Evolutionary conservation across 2,113 vertebrate species (phyloP), one percentile per base, ranked within the genome.

Genomic region (Apteryx owenii): DNA sequence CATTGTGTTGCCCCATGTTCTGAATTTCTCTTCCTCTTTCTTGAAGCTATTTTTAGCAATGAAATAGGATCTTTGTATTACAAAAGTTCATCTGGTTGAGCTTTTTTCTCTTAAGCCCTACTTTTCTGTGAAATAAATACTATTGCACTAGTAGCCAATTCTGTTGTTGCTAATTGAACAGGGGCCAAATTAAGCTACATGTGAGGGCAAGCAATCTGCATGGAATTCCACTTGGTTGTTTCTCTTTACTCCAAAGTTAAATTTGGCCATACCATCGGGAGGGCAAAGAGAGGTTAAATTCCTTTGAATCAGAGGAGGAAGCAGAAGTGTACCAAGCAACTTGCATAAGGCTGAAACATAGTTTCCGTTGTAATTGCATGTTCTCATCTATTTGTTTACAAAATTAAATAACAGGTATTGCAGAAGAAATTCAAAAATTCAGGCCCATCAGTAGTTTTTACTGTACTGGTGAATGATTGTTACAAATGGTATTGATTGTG

Each of bases 21-120:
- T 81, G 71, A 87, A 83, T 81, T 91, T 93, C 79, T 83, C 53
- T 87, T 95, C 82, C 42, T 84, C 70, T 93, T 87, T 89, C 81
- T 88, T 95, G 36, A 33, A 54, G 62, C 78, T 95, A 51, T 87
- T 87, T 90, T 93, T 89, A 92, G 73, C 70, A 65, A 21, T 76
- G 22, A 92, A 93, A n/a, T 69, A 29, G 80, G 56, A 72, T 80
- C 62, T 85, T 93, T 3, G 7, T 42, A 21, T 78, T 82, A 85
- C 56, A 73, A 26, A 78, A 95, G 81, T 88, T 94, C 78, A 38
- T 83, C 64, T 62, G 12, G 18, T 88, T 83, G 62, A 50, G 21
- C 70, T 77, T 53, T 65, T 65, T 80, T 80, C 38, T 62, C 50
- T 36, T 65, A 58, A 64, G 79, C 46, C 19, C 46, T 81, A 5